phyloP scores from a whole-genome alignment of 2,113 vertebrate species.

The Ondatra zibethicus region DNA sequence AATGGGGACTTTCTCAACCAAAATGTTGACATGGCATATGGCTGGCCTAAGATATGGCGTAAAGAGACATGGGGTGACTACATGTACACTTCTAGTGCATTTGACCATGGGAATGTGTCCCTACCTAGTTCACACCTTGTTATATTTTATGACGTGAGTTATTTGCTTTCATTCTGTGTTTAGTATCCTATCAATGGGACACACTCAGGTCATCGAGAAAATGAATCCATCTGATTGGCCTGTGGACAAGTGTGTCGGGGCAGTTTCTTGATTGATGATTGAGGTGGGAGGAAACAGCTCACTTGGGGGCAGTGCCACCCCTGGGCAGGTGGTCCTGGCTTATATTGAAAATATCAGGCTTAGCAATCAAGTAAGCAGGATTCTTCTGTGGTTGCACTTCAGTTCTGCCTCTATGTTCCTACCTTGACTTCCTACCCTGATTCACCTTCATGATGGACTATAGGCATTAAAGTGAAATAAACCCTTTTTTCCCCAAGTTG shows the following conservation, averaged over 20 bases:
- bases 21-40: background rate
- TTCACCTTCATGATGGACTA: background rate
- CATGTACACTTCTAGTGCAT: background rate
- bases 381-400: background rate
- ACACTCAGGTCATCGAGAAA: background rate
- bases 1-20: background rate
- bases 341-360: background rate
- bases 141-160: background rate
- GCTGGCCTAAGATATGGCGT: background rate
- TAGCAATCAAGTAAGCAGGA: background rate
- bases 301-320: background rate
- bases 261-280: background rate
- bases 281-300: background rate
- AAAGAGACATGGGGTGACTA: background rate
- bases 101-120: background rate
- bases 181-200: background rate
- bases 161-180: background rate
- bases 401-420: background rate
- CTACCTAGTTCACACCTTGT: background rate
- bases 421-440: background rate
- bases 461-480: background rate
- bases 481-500: background rate
- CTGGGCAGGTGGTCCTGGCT: background rate
- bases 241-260: background rate
- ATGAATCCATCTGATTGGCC: background rate